Evolutionary conservation across 2,888 invertebrate species (phyloP).

Genomic region (Actias luna): DNA sequence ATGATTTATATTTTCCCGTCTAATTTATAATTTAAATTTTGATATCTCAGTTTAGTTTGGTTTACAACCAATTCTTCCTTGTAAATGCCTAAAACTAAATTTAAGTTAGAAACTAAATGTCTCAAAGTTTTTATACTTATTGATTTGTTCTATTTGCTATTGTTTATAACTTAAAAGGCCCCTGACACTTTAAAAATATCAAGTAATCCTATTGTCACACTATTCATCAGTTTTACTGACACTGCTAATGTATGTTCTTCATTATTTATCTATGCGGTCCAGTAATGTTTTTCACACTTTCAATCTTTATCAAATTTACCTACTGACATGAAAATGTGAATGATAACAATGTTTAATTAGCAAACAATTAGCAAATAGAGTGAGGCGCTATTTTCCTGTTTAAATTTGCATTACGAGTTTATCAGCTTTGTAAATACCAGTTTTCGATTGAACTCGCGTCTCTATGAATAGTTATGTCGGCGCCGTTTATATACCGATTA

Average conservation of each 20-base stretch:
- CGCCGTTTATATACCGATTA: conserved; percentile 49
- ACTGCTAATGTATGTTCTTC: neutral
- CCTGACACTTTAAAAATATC: neutral
- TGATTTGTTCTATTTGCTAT: neutral
- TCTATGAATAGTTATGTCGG: conserved; percentile 46
- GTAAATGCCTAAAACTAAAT: neutral
- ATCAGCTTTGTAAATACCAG: conserved; percentile 32
- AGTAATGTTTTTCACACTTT: conserved; percentile 42
- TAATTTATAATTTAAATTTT: neutral
- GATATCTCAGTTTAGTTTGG: neutral
- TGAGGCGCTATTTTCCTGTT: conserved; percentile 41
- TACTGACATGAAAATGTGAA: conserved; percentile 57
- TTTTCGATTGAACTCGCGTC: conserved; percentile 45
- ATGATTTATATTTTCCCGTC: neutral
- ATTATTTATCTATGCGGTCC: conserved; percentile 25
- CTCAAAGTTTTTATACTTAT: neutral
- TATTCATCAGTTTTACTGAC: neutral
- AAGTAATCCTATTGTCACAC: neutral
- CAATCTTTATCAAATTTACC: conserved; percentile 62
- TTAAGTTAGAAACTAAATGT: neutral
- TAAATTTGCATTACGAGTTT: conserved; percentile 27
- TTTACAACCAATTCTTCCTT: neutral
- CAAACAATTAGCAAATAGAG: conserved; percentile 35
- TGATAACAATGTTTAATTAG: conserved; percentile 53
- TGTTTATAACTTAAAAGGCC: neutral